Evolutionary conservation across 2,888 invertebrate genomes (phyloP), one percentile per base, ranked within the genome.

Genomic region (Eumacrocentrus americanus): DNA sequence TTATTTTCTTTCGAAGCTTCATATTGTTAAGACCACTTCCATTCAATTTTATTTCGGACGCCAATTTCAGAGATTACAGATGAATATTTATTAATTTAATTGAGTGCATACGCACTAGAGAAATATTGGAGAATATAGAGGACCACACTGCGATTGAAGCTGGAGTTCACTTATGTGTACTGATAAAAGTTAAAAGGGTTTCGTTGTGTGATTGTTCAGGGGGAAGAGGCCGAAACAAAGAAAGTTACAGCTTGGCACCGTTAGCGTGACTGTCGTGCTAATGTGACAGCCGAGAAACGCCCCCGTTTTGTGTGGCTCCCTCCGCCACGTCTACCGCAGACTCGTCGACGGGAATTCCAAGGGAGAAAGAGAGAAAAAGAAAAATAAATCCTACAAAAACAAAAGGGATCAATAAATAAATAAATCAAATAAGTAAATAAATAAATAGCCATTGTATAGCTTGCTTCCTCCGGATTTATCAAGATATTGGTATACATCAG

Each of bases 231-330:
- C 20, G 22, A 20, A 44, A 29, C 18, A 16, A 44, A 7, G 44
- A 44, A 50, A 54, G 54, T 54, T 54, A 44, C 35, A 54, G 25
- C 34, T 44, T 51, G 50, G 51, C 55, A 60, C 55, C 42, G 68
- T 66, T 69, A 65, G 66, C 65, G 65, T 68, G 65, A 66, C 74
- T 71, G 74, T 72, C 72, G 69, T 64, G 65, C 67, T 77, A 75
- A 76, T 72, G 73, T 73, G 77, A 74, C 76, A 74, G 73, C 60
- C 64, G 67, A 70, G 74, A 70, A 77, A 75, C 42, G 55, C n/a
- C n/a, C n/a, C 51, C 22, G 34, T 34, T 55, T 48, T 37, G 35
- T 55, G 40, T 37, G 22, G 25, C 35, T 44, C 50, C 55, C 29
- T 44, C 20, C 38, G 35, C 23, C 23, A 57, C 50, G 40, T 37